Conservation (phyloP, 2,888 invertebrate genomes). For the Calameuta filiformis region DNA sequence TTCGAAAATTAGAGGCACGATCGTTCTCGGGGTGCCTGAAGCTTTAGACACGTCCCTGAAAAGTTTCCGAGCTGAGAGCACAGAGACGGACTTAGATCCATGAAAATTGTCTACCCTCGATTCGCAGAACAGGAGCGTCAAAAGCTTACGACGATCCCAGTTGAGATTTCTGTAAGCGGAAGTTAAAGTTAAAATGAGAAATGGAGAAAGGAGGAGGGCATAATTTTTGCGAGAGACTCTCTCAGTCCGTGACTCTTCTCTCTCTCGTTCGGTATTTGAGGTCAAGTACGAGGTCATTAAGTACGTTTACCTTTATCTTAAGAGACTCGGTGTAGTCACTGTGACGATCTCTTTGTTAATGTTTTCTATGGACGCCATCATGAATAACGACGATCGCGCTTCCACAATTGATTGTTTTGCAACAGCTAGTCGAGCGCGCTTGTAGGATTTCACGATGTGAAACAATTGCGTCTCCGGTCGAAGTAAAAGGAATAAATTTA, state of each 20-base stretch:
- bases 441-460: background rate
- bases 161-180: slow-evolving; percentile 2
- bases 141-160: slow-evolving; percentile 10
- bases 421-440: background rate
- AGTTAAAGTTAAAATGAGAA: background rate
- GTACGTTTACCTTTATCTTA: background rate
- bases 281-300: background rate
- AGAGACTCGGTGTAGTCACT: background rate
- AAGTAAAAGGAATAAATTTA: background rate
- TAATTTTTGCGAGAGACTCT: background rate
- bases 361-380: background rate
- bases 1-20: background rate
- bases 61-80: background rate
- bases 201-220: background rate
- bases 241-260: background rate
- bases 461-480: slow-evolving; percentile 24
- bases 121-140: slow-evolving; percentile 10
- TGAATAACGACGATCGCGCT: slow-evolving; percentile 18
- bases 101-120: slow-evolving; percentile 18
- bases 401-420: slow-evolving; percentile 37
- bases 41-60: background rate
- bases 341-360: background rate
- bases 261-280: background rate
- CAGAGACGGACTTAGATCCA: slow-evolving; percentile 15
- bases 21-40: background rate